These are phyloP conservation scores for Leptinotarsa defecta DNA, from an alignment of 1,140 invertebrate genomes.

Conservation along the genomic window DNA sequence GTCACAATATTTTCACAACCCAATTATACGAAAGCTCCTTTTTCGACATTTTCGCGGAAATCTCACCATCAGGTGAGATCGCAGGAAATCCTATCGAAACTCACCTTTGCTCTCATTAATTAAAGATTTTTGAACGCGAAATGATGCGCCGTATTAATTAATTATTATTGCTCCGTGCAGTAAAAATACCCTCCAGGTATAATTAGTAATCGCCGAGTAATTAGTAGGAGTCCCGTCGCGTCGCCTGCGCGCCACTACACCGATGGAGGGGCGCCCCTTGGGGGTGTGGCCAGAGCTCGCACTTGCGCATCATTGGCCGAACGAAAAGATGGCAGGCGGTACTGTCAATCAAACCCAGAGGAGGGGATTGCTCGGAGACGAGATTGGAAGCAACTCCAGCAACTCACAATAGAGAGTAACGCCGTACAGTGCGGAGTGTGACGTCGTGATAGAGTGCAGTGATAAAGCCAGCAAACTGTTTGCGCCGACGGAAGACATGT, in stretches of 20 bases:
- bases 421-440: conserved; percentile 44
- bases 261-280: conserved; percentile 26
- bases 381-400: conserved; percentile 35
- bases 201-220: conserved; percentile 56
- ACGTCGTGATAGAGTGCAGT: conserved; percentile 38
- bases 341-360: conserved; percentile 49
- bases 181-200: conserved; percentile 57
- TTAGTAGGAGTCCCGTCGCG: conserved; percentile 44
- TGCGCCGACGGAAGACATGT: conserved; percentile 66
- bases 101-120: conserved; percentile 41
- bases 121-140: conserved; percentile 53
- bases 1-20: conserved; percentile 15
- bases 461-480: conserved; percentile 55
- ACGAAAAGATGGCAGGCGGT: conserved; percentile 52
- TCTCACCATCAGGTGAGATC: background rate
- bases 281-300: conserved; percentile 28
- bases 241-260: conserved; percentile 32
- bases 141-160: conserved; percentile 56
- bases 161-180: conserved; percentile 53
- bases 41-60: background rate
- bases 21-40: conserved; percentile 16
- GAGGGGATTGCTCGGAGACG: conserved; percentile 48
- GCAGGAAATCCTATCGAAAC: background rate
- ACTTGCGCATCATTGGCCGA: conserved; percentile 46
- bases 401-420: conserved; percentile 52